These are phyloP conservation scores for Archivesica marissinica DNA, from an alignment of 1,140 invertebrate species.

Conservation along the genomic window DNA sequence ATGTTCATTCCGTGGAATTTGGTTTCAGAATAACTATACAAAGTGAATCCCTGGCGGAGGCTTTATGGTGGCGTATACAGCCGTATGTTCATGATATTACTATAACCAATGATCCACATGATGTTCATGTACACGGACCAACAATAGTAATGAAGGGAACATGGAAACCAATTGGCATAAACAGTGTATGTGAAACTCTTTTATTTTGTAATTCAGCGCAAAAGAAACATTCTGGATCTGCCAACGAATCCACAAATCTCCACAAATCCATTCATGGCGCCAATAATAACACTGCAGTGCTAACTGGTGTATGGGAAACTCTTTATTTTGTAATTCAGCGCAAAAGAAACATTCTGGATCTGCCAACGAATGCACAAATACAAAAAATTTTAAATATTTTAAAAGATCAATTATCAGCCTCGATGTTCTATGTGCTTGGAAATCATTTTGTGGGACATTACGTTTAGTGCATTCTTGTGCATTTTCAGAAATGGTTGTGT, in stretches of 20 bases:
- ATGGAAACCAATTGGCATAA: constrained; percentile 68
- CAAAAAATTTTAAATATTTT: too few relatives aligned
- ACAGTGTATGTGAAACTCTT: constrained; percentile 58
- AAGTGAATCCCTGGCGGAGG: constrained; percentile 51
- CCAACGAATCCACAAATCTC: too few relatives aligned
- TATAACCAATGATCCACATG: constrained; percentile 67
- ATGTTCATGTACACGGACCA: constrained; percentile 68
- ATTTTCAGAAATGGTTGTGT: too few relatives aligned
- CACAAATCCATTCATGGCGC: too few relatives aligned
- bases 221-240: too few relatives aligned
- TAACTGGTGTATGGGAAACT: constrained; percentile 65
- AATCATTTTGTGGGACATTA: too few relatives aligned
- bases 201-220: background rate
- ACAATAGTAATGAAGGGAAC: constrained; percentile 67
- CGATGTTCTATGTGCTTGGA: too few relatives aligned
- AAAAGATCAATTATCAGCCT: too few relatives aligned
- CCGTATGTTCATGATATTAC: constrained; percentile 60
- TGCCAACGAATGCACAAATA: too few relatives aligned
- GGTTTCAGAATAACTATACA: constrained; percentile 67
- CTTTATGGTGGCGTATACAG: constrained; percentile 66
- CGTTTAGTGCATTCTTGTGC: too few relatives aligned
- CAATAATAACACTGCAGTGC: too few relatives aligned
- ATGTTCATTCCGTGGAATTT: too few relatives aligned
- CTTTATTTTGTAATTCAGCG: background rate
- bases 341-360: background rate